A percentile compares a stretch with the other conserved stretches of the same genome.
Conservation (phyloP, 2,797 vertebrate species). For the Myotis daubentonii region DNA sequence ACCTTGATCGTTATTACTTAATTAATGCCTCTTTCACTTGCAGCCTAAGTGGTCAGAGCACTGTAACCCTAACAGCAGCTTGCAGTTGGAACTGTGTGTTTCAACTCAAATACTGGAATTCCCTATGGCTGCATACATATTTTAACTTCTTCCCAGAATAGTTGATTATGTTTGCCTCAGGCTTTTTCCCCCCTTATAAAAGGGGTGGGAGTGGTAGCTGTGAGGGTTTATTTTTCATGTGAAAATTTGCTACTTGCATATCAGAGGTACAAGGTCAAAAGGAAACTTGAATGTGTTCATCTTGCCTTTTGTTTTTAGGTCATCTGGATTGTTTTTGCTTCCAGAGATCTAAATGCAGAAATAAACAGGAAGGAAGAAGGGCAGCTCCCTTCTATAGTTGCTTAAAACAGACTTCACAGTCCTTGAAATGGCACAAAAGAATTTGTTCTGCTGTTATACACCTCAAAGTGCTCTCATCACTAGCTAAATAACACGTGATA, state of each 20-base stretch:
- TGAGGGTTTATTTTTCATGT: conserved; percentile 71
- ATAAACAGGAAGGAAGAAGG: neutral
- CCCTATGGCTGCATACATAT: conserved; percentile 73
- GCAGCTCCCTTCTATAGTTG: neutral
- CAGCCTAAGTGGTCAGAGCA: conserved; percentile 71
- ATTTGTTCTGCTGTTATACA: conserved; percentile 50
- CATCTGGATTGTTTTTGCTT: neutral
- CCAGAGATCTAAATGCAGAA: conserved; percentile 44
- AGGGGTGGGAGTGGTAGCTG: neutral
- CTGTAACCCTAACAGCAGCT: conserved; percentile 70
- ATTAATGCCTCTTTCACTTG: conserved; percentile 76
- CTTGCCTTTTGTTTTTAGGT: conserved; percentile 59
- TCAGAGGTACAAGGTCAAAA: conserved; percentile 65
- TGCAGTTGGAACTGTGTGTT: conserved; percentile 59
- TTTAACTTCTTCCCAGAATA: conserved; percentile 78
- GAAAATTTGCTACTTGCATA: conserved; percentile 71
- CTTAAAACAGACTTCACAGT: conserved; percentile 54
- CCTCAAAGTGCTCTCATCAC: conserved; percentile 51
- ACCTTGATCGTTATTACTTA: conserved; percentile 73
- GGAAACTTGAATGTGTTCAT: conserved; percentile 25
- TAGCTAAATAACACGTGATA: conserved; percentile 49
- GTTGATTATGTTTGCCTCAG: conserved; percentile 73
- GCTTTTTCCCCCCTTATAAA: conserved; percentile 25
- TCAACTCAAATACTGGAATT: conserved; percentile 73
- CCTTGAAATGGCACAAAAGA: conserved; percentile 52